Evolutionary conservation across 2,797 vertebrate genomes (phyloP).

Genomic region (Geotrypetes seraphini): DNA sequence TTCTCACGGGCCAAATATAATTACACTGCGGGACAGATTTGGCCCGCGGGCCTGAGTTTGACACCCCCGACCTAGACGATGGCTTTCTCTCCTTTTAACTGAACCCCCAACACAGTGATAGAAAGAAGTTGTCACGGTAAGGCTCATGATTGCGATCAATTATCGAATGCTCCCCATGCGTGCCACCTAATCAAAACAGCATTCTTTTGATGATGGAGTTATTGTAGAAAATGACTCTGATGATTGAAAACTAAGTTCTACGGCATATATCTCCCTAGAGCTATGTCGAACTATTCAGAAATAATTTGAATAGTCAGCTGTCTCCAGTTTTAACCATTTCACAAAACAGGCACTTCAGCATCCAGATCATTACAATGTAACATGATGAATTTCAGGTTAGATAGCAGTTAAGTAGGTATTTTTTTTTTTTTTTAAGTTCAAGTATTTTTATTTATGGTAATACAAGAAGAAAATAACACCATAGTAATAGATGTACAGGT

Average conservation of each 20-base stretch:
- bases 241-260: slow-evolving; percentile 18
- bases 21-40: too few relatives aligned
- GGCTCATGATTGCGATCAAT: background rate
- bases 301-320: slow-evolving; percentile 7
- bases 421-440: too few relatives aligned
- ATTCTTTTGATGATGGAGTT: slow-evolving; percentile 1
- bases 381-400: slow-evolving; percentile 13
- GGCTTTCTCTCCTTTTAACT: background rate
- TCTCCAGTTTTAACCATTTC: background rate
- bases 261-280: slow-evolving; percentile 5
- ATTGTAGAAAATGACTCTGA: slow-evolving; percentile 17
- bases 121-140: slow-evolving; percentile 7
- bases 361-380: background rate
- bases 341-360: slow-evolving; percentile 6
- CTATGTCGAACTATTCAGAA: slow-evolving; percentile 6
- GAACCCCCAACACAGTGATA: background rate
- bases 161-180: slow-evolving; percentile 11
- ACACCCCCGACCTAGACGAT: too few relatives aligned
- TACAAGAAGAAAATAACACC: too few relatives aligned
- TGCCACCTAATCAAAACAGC: background rate
- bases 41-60: too few relatives aligned
- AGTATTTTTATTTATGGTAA: too few relatives aligned
- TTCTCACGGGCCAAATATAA: too few relatives aligned
- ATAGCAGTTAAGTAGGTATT: slow-evolving; percentile 15
- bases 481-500: too few relatives aligned